These are phyloP conservation scores for Tor tambroides DNA, from an alignment of 2,113 vertebrate species.

Conservation along the genomic window DNA sequence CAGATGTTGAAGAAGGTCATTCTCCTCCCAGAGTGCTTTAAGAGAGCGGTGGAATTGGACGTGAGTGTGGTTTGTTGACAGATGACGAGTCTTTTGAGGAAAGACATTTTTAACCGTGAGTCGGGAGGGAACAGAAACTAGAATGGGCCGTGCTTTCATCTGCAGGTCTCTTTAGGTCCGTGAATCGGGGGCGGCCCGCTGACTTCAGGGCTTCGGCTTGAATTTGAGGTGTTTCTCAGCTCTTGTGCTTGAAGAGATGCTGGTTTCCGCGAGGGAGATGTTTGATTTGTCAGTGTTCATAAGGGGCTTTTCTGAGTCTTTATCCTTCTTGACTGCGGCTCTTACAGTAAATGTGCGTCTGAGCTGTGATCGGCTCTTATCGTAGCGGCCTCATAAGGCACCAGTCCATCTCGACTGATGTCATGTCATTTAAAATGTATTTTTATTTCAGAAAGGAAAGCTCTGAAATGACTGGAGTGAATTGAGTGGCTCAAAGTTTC, in stretches of 20 bases:
- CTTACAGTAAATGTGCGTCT: too few species aligned
- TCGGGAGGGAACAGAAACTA: slow-evolving; percentile 43
- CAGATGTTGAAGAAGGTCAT: slow-evolving; percentile 79
- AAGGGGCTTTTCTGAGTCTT: too few species aligned
- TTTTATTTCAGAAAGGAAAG: too few species aligned
- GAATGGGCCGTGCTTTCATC: slow-evolving; percentile 51
- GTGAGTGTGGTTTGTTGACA: slow-evolving; percentile 69
- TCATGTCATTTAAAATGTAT: too few species aligned
- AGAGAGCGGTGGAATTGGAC: slow-evolving; percentile 63
- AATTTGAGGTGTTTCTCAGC: neutral
- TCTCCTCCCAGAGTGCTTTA: slow-evolving; percentile 71
- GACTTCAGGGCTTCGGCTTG: too few species aligned
- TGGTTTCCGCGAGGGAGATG: neutral
- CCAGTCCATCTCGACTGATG: too few species aligned
- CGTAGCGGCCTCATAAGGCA: too few species aligned
- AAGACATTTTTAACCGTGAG: slow-evolving; percentile 59
- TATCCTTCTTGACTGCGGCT: too few species aligned
- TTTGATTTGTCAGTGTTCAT: neutral
- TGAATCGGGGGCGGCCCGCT: too few species aligned
- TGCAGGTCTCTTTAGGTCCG: slow-evolving; percentile 54
- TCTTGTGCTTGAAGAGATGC: neutral
- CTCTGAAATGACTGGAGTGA: too few species aligned
- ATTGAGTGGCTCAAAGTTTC: too few species aligned
- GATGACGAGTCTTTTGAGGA: slow-evolving; percentile 70
- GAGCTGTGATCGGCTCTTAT: too few species aligned